Conservation (phyloP, 2,888 invertebrate genomes). For the Tipula lateralis region DNA sequence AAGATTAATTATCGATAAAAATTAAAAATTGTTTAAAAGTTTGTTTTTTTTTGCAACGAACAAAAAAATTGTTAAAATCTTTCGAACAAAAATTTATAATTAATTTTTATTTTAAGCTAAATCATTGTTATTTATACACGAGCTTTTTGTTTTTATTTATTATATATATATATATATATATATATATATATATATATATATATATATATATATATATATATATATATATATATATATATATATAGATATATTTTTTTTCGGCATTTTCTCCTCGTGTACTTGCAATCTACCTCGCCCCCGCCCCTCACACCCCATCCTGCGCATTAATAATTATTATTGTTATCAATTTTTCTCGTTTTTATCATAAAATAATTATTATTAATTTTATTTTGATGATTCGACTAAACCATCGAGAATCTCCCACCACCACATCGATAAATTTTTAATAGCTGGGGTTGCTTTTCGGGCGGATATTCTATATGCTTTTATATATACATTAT, state of each 20-base stretch:
- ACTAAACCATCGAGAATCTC: neutral
- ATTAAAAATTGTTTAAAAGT: neutral
- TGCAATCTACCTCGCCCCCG: neutral
- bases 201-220: too few relatives aligned
- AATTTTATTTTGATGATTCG: neutral
- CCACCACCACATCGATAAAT: neutral
- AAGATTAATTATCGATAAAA: neutral
- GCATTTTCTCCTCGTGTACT: neutral
- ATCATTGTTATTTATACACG: neutral
- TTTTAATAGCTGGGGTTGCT: neutral
- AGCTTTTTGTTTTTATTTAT: neutral
- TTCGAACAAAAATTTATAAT: neutral
- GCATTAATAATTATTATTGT: too few relatives aligned
- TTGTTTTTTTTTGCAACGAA: neutral
- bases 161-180: too few relatives aligned
- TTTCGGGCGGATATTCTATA: neutral
- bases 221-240: too few relatives aligned
- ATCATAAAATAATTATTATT: conserved; percentile 11
- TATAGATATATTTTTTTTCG: neutral
- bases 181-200: too few relatives aligned
- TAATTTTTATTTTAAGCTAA: conserved; percentile 14
- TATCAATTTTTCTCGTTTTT: neutral
- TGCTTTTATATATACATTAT: neutral
- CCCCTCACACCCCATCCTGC: too few relatives aligned
- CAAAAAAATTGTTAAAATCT: neutral